Evolutionary conservation across 1,140 invertebrate genomes (phyloP).

Genomic region (Drosophila punjabiensis): DNA sequence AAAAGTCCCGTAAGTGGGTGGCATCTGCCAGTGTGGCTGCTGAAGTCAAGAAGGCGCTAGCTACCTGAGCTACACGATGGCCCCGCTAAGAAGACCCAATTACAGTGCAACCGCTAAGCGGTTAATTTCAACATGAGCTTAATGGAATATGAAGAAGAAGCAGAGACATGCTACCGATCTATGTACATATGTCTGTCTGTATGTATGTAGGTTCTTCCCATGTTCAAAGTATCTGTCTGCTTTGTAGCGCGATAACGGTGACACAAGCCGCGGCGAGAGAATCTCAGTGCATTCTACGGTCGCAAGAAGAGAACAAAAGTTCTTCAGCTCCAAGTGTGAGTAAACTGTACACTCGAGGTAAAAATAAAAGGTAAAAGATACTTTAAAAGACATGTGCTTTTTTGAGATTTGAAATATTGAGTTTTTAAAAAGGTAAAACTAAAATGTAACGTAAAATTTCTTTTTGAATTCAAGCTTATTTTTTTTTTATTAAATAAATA

Average conservation of each 20-base stretch:
- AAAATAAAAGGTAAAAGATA: background rate
- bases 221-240: slow-evolving; percentile 38
- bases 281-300: slow-evolving; percentile 74
- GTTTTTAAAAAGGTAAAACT: too few species aligned
- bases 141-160: background rate
- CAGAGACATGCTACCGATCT: slow-evolving; percentile 23
- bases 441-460: too few species aligned
- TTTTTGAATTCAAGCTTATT: too few species aligned
- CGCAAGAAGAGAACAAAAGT: slow-evolving; percentile 67
- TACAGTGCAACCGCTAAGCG: slow-evolving; percentile 20
- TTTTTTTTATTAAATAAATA: too few species aligned
- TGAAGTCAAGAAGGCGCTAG: background rate
- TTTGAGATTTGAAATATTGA: background rate
- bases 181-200: background rate
- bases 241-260: slow-evolving; percentile 72
- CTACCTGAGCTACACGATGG: slow-evolving; percentile 1
- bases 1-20: slow-evolving; percentile 5
- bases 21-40: background rate
- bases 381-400: background rate
- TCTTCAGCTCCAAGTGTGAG: slow-evolving; percentile 26
- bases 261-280: slow-evolving; percentile 64
- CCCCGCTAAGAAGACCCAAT: slow-evolving; percentile 17
- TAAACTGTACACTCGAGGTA: slow-evolving; percentile 1
- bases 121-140: slow-evolving; percentile 18
- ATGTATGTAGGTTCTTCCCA: slow-evolving; percentile 10